A percentile compares a stretch with the other conserved stretches of the same genome.
Conservation (phyloP, 92 coral and sea anemone genomes). For the Metridium senile region DNA sequence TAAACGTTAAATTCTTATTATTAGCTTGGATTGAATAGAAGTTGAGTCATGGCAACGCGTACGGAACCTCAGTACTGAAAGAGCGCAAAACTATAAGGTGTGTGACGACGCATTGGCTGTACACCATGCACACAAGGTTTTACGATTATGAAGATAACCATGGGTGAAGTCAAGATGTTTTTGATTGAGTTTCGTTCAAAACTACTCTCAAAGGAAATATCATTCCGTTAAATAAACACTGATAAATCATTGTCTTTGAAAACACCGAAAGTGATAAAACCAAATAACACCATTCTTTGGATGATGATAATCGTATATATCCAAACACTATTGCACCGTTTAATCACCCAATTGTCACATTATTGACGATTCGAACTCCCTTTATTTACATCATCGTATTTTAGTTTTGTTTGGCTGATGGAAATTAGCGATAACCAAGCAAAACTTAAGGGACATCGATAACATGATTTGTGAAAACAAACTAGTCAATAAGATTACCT, state of each 20-base stretch:
- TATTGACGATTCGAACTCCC: not conserved
- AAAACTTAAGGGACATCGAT: not conserved
- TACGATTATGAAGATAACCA: not conserved
- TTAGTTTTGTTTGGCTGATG: not conserved
- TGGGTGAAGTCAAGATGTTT: constrained; percentile 8
- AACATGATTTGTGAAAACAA: not conserved
- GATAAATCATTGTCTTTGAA: not conserved
- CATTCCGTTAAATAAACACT: not conserved
- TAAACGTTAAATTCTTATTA: no score
- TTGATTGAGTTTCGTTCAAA: not conserved
- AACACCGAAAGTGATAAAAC: not conserved
- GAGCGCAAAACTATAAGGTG: no score
- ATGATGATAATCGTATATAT: no score
- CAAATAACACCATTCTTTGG: not conserved
- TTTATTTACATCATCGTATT: not conserved
- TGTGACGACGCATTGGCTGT: no score
- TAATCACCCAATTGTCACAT: constrained; percentile 11
- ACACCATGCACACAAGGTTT: constrained; percentile 13
- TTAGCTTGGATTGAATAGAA: no score
- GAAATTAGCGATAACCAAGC: not conserved
- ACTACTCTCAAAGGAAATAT: not conserved
- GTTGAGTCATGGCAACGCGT: no score
- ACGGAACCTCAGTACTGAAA: no score
- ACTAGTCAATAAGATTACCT: not conserved
- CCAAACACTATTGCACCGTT: not conserved